Evolutionary conservation across 2,797 vertebrate species (phyloP).

Genomic region (Paratrypauchen microcephalus): DNA sequence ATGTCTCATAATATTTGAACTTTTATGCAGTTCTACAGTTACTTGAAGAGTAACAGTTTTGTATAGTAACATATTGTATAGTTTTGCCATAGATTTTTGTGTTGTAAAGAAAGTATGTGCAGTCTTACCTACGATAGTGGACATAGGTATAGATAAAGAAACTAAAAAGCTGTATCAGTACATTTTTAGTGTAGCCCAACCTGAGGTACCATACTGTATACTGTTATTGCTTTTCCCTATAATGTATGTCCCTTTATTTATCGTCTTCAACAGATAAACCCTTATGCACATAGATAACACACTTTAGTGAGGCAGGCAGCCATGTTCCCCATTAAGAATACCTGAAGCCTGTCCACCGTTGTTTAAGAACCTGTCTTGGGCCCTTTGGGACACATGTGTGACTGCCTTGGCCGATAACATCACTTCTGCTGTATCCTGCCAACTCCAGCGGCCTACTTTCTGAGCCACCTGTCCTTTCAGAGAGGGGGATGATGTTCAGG

Average conservation of each 20-base stretch:
- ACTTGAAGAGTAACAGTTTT: neutral
- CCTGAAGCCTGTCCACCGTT: conserved; percentile 35
- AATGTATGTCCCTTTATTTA: neutral
- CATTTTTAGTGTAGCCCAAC: too few relatives aligned
- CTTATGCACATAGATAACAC: neutral
- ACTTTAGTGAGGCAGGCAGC: neutral
- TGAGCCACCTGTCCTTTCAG: conserved; percentile 54
- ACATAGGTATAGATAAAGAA: too few relatives aligned
- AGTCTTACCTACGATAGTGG: too few relatives aligned
- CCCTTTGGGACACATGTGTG: conserved; percentile 49
- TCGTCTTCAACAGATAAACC: neutral
- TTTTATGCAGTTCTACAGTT: neutral
- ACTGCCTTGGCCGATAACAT: conserved; percentile 68
- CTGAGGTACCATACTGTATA: too few relatives aligned
- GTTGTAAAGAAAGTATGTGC: too few relatives aligned
- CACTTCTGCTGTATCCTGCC: conserved; percentile 56
- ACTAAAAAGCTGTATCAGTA: too few relatives aligned
- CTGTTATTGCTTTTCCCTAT: neutral
- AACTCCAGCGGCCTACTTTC: conserved; percentile 69
- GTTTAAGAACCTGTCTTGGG: conserved; percentile 47
- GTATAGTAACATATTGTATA: neutral
- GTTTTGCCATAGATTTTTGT: neutral
- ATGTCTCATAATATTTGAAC: too few relatives aligned
- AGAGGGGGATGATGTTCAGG: conserved; percentile 28
- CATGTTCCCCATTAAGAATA: conserved; percentile 18